These are phyloP conservation scores for Oreocharis arfaki DNA, from an alignment of 2,113 vertebrate genomes.

Conservation along the genomic window DNA sequence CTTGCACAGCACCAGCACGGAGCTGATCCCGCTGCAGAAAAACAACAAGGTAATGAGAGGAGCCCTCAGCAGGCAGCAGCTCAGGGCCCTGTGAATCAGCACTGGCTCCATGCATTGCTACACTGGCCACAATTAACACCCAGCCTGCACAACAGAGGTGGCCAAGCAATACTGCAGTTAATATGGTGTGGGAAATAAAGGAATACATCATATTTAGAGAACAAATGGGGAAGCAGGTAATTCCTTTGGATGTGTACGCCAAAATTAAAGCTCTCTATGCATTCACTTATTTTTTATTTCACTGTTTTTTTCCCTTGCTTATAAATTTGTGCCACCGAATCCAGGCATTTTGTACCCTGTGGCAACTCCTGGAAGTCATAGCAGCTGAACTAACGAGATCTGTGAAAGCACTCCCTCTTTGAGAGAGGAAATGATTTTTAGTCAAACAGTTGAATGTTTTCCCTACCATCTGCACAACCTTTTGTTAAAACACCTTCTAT, in stretches of 20 bases:
- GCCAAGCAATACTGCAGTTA: not conserved
- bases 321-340: not conserved
- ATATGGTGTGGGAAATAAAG: not conserved
- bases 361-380: constrained; percentile 31
- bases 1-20: not conserved
- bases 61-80: not conserved
- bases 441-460: constrained; percentile 25
- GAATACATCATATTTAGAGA: not conserved
- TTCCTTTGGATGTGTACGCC: not conserved
- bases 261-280: not conserved
- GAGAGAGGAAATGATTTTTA: constrained; percentile 50
- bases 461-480: constrained; percentile 42
- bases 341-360: not conserved
- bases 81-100: not conserved
- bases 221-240: not conserved
- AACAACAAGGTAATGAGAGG: fast-evolving
- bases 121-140: not conserved
- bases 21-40: not conserved
- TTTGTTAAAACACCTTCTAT: constrained; percentile 45
- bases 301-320: not conserved
- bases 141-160: not conserved
- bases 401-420: constrained; percentile 16
- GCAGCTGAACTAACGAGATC: constrained; percentile 9
- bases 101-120: not conserved
- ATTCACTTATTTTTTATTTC: not conserved